Conservation (phyloP, 2,113 vertebrate species). For the Sinosuthora webbiana region DNA sequence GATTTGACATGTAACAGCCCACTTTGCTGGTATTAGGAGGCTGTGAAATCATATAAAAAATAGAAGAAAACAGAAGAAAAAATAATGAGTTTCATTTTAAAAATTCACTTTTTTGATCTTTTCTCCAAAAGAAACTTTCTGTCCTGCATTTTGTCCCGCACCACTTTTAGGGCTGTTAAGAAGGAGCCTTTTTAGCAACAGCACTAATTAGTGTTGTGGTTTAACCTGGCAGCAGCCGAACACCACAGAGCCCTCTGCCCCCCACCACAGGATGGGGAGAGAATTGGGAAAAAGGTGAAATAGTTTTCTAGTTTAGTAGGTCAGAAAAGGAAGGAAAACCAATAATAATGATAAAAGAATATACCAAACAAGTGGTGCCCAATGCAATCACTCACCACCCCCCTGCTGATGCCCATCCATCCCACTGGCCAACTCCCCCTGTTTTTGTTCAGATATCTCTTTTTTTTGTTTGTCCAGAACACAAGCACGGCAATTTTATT, state of each 20-base stretch:
- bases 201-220: background rate
- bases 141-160: background rate
- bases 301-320: background rate
- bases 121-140: background rate
- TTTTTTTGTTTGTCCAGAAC: background rate
- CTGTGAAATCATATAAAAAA: background rate
- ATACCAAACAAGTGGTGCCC: background rate
- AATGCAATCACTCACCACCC: background rate
- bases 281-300: background rate
- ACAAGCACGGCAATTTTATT: background rate
- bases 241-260: background rate
- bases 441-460: background rate
- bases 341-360: background rate
- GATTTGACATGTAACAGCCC: constrained; percentile 24
- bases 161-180: background rate
- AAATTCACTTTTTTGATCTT: background rate
- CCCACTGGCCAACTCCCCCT: background rate
- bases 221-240: background rate
- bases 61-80: background rate
- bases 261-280: background rate
- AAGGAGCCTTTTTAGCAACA: background rate
- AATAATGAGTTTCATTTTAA: background rate
- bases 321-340: background rate
- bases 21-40: background rate
- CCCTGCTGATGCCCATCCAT: background rate